Conservation (phyloP, 2,113 vertebrate species). For the Pteronura brasiliensis region DNA sequence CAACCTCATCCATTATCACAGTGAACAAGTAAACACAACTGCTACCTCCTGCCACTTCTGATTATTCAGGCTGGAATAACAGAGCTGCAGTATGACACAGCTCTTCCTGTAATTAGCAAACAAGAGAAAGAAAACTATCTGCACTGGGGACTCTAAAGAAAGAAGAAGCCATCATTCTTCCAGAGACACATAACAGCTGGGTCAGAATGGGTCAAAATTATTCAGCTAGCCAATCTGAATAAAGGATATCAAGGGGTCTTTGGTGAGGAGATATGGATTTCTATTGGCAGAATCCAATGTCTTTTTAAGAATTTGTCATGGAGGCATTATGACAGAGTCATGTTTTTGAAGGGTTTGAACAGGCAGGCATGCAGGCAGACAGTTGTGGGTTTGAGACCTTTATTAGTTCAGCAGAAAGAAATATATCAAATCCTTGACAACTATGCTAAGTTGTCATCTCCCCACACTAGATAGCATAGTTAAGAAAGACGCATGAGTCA, state of each 20-base stretch:
- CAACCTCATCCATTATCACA: neutral
- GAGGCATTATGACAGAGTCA: neutral
- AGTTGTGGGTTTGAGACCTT: slow-evolving; percentile 22
- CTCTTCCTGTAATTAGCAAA: slow-evolving; percentile 28
- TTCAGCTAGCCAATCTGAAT: neutral
- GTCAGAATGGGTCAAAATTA: neutral
- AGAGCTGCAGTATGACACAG: neutral
- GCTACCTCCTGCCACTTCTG: neutral
- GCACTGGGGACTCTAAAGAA: neutral
- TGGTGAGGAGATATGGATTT: neutral
- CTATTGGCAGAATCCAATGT: neutral
- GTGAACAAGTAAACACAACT: neutral
- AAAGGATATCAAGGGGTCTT: neutral
- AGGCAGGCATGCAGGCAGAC: neutral
- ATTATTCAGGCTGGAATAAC: neutral
- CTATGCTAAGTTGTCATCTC: neutral
- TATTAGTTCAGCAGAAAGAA: slow-evolving; percentile 14
- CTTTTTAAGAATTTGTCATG: neutral
- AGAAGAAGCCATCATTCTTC: slow-evolving; percentile 27
- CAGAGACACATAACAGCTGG: neutral
- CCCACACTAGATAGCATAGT: neutral
- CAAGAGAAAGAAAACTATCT: neutral
- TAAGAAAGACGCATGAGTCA: slow-evolving; percentile 18
- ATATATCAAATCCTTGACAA: neutral
- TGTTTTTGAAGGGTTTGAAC: neutral